Evolutionary conservation across 2,888 invertebrate species (phyloP), one percentile per base, ranked within the genome.

Genomic region (Tetramorium bicarinatum): DNA sequence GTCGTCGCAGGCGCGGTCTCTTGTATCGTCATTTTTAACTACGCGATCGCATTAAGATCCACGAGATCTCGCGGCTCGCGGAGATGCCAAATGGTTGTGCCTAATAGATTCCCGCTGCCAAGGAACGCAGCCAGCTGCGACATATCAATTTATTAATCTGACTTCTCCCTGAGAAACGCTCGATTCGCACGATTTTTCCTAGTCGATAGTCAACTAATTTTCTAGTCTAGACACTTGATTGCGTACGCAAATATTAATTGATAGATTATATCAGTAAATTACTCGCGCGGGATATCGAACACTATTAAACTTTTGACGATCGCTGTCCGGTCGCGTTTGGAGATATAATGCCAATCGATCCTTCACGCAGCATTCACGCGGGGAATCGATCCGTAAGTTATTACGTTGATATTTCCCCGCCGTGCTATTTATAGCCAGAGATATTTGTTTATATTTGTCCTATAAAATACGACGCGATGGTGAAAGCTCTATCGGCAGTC

Each of bases 141-240:
- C 44, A 87, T 91, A 91, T 92, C 92, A 92, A 93, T 93, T 93
- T 93, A 92, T 93, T 91, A 90, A 91, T 91, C 91, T 87, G 86
- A 72, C 75, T 83, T 85, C 74, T 80, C 71, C 25, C 44, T 11
- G 52, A 80, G 69, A 75, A 83, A 79, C 47, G 44, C 66, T 66
- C 34, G 54, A 56, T 21, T 52, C 47, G 66, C 41, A 15, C 47
- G 29, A n/a, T 79, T 71, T 59, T 79, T 71, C 71, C 18, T 4
- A 44, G 34, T n/a, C 11, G 69, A 18, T 18, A 44, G 8, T 56
- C 15, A 6, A 41, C n/a, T 52, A 69, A 56, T 79, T 44, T 72
- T 7, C 41, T 38, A 11, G 34, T 21, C 38, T 71, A 15, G 13
- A 59, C 44, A 0, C 34, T 38, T 44, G 29, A 59, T 21, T 54